Conservation (phyloP, 2,113 vertebrate genomes). For the Epinephelus fuscoguttatus region DNA sequence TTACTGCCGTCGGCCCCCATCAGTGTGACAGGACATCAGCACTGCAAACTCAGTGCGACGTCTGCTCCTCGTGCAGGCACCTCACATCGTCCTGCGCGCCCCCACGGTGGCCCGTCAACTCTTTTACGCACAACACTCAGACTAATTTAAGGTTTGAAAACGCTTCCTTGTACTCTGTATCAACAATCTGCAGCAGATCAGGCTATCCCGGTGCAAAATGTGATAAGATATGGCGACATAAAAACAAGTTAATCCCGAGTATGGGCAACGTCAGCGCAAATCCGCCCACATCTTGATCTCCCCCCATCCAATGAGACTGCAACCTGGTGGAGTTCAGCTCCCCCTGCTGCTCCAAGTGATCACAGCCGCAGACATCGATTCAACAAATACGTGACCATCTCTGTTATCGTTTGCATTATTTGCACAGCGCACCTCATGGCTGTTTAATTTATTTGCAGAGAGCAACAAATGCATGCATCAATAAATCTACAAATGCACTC, state of each 20-base stretch:
- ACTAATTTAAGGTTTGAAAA: not conserved
- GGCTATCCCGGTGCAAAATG: constrained; percentile 6
- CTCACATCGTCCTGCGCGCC: not conserved
- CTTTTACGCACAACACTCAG: not conserved
- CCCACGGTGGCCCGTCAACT: not conserved
- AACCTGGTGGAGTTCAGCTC: constrained; percentile 24
- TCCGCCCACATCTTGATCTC: constrained; percentile 66
- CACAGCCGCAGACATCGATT: not conserved
- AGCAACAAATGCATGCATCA: not conserved
- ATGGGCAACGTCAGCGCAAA: constrained; percentile 61
- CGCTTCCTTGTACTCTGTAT: rapidly evolving
- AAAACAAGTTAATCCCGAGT: constrained; percentile 84
- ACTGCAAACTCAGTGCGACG: constrained; percentile 27
- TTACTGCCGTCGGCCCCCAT: constrained; percentile 85
- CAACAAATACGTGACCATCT: not conserved
- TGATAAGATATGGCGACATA: constrained; percentile 72
- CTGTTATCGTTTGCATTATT: not conserved
- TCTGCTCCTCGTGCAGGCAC: constrained; percentile 49
- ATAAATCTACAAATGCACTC: not conserved
- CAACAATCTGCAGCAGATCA: not conserved
- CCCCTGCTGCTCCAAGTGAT: constrained; percentile 43
- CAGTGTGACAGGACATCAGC: constrained; percentile 53
- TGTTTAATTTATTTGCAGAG: not conserved
- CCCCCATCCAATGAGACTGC: constrained; percentile 53
- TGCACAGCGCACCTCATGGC: too few relatives aligned